Conservation (phyloP, 1,140 invertebrate genomes). For the Drosophila kurseongensis region DNA sequence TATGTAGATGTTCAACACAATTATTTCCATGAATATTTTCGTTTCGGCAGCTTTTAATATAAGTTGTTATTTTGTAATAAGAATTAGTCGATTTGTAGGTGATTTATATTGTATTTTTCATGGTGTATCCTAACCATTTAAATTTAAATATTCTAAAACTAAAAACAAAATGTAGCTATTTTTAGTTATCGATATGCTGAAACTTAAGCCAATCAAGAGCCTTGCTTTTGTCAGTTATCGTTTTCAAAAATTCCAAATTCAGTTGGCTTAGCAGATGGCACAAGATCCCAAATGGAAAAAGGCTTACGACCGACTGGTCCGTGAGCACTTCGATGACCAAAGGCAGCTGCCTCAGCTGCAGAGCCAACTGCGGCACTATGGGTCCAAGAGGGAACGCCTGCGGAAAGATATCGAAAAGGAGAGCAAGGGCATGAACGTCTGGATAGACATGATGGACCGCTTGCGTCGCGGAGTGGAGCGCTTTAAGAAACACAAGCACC, state of each 20-base stretch:
- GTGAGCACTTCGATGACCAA: slow-evolving; percentile 10
- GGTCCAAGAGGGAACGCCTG: not conserved
- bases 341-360: not conserved
- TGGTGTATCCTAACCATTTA: too few relatives aligned
- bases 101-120: too few relatives aligned
- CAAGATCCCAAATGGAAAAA: slow-evolving; percentile 21
- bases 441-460: slow-evolving; percentile 2
- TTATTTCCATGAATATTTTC: too few relatives aligned
- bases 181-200: not conserved
- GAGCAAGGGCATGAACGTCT: not conserved
- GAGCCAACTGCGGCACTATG: slow-evolving; percentile 12
- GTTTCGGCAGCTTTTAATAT: too few relatives aligned
- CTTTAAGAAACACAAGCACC: not conserved
- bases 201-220: too few relatives aligned
- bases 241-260: slow-evolving; percentile 20
- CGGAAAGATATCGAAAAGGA: slow-evolving; percentile 11
- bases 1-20: too few relatives aligned
- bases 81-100: not conserved
- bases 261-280: not conserved
- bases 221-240: slow-evolving; percentile 1
- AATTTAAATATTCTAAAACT: too few relatives aligned
- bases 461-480: not conserved
- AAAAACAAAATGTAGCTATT: not conserved
- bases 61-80: too few relatives aligned
- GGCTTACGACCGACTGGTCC: slow-evolving; percentile 10